phyloP scores from a whole-genome alignment of 2,888 invertebrate genomes.

The Gymnosoma rotundatum region DNA sequence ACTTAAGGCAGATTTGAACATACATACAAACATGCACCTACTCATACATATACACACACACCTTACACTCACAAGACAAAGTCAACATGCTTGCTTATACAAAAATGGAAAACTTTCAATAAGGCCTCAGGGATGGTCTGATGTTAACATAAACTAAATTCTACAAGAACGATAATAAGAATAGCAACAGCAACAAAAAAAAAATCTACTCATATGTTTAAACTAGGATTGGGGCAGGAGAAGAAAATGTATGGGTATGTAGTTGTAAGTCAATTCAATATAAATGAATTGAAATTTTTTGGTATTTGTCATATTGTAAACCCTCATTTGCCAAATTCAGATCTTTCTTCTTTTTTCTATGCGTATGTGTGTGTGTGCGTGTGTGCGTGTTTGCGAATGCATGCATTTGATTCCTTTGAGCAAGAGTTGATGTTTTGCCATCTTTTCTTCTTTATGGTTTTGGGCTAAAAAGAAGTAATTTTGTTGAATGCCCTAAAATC shows the following conservation, averaged over 20 bases:
- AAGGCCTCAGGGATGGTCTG: conserved; percentile 60
- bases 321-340: conserved; percentile 4
- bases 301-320: conserved; percentile 35
- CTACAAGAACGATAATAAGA: conserved; percentile 31
- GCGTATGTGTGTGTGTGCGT: neutral
- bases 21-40: conserved; percentile 24
- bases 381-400: conserved; percentile 19
- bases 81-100: no score
- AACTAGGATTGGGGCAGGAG: conserved; percentile 15
- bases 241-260: conserved; percentile 16
- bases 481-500: conserved; percentile 67
- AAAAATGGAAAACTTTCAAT: conserved; percentile 57
- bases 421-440: conserved; percentile 59
- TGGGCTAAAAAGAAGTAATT: conserved; percentile 64
- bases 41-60: conserved; percentile 13
- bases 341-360: neutral
- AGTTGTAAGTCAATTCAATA: conserved; percentile 48
- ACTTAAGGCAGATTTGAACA: conserved; percentile 55
- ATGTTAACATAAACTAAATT: conserved; percentile 65
- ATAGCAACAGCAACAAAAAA: conserved; percentile 20
- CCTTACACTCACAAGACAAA: conserved; percentile 35
- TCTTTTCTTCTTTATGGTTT: conserved; percentile 65
- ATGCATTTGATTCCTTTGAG: conserved; percentile 55
- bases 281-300: conserved; percentile 8
- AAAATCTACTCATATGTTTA: conserved; percentile 4